Evolutionary conservation across 2,888 invertebrate genomes (phyloP).

Genomic region (Standfussiana lucernea): DNA sequence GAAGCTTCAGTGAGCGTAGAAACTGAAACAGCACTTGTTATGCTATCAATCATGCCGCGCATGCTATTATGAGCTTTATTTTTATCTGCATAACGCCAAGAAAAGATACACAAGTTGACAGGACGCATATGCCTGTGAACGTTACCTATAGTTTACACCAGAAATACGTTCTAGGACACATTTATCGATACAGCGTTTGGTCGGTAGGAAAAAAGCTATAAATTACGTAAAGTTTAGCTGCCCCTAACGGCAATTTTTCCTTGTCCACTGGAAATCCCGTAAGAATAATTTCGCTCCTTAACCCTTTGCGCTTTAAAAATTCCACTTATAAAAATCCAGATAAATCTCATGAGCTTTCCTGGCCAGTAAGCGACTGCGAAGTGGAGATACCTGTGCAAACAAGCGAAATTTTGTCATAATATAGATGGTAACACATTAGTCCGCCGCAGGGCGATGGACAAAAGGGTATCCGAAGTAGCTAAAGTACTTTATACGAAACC

Average conservation of each 20-base stretch:
- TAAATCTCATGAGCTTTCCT: conserved; percentile 32
- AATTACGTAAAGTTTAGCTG: conserved; percentile 13
- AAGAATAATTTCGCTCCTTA: conserved; percentile 39
- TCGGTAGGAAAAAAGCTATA: neutral
- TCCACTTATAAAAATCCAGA: conserved; percentile 13
- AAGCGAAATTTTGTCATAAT: conserved; percentile 38
- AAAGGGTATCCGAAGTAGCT: conserved; percentile 21
- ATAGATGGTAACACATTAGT: conserved; percentile 46
- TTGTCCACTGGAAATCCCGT: conserved; percentile 15
- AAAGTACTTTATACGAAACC: conserved; percentile 34
- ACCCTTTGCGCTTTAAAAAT: conserved; percentile 27
- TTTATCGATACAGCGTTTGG: conserved; percentile 10
- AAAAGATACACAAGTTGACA: conserved; percentile 52
- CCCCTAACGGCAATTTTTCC: conserved; percentile 1
- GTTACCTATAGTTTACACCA: conserved; percentile 40
- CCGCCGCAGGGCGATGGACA: conserved; percentile 32
- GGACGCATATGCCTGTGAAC: conserved; percentile 39
- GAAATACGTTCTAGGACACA: conserved; percentile 37
- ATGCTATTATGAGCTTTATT: conserved; percentile 54
- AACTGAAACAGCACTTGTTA: conserved; percentile 60
- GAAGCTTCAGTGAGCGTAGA: conserved; percentile 60
- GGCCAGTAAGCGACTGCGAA: neutral
- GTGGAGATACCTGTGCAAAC: conserved; percentile 41
- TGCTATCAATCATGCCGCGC: conserved; percentile 59
- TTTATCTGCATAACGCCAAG: conserved; percentile 53